Evolutionary conservation across 2,888 invertebrate species (phyloP), one percentile per base, ranked within the genome.

Genomic region (Trichogramma dendrolimi): DNA sequence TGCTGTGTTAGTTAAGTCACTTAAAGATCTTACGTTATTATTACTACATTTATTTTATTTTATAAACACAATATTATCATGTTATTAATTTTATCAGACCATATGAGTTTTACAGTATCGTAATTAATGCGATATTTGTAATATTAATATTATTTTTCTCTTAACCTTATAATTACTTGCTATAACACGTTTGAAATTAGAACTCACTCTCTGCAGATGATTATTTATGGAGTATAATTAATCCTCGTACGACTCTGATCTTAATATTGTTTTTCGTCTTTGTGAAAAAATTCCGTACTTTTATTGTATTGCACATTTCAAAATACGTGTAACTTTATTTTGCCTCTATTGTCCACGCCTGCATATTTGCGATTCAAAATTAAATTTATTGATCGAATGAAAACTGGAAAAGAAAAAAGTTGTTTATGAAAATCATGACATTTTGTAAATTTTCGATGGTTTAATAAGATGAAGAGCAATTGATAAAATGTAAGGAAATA

Each of bases 1-100:
- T 73, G 78, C 78, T 78, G 78, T 78, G 78, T 75, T 78, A 78
- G 74, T 76, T 78, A 77, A 78, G 78, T 78, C 78, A 78, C 71
- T 76, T 75, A 71, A 69, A 70, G 71, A 78, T 71, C 73, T 73
- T 76, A 75, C 71, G 78, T 78, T 78, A 77, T 77, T 27, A 27
- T 27, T 74, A 72, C 74, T 75, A 76, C 74, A 71, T 77, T 72
- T 71, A 71, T 77, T 74, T 76, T 75, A 76, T 77, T 77, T 76
- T 76, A 77, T 75, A 69, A 73, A 62, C 50, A 65, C 72, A 68
- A 74, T 74, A 74, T 73, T 69, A 68, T 73, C 71, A 75, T 77
- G 78, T 78, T 78, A 77, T 77, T 78, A 78, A 78, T 77, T 75
- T 78, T 76, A 77, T 78, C 76, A 27, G 71, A 73, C 67, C 60